Conservation (phyloP, 2,113 vertebrate species). For the Procavia capensis region DNA sequence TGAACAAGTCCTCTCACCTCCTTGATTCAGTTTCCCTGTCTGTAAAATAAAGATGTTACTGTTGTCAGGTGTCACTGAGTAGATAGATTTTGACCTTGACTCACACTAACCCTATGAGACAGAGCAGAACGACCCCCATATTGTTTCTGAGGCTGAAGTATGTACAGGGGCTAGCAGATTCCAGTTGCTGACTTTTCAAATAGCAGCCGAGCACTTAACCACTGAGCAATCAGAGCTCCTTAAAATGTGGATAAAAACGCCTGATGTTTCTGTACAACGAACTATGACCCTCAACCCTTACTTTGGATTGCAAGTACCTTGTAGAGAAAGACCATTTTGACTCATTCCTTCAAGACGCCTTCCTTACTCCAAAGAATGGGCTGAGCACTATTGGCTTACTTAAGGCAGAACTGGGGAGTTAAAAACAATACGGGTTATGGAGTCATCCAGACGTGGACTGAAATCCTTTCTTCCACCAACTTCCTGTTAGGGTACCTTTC, state of each 20-base stretch:
- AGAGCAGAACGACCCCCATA: too few species aligned
- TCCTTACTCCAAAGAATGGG: background rate
- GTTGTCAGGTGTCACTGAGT: too few species aligned
- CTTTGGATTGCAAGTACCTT: background rate
- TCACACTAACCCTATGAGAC: too few species aligned
- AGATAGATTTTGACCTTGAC: too few species aligned
- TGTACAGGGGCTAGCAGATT: background rate
- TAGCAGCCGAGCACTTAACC: too few species aligned
- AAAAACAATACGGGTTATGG: background rate
- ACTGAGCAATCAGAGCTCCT: too few species aligned
- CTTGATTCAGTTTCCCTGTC: too few species aligned
- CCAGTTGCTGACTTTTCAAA: too few species aligned
- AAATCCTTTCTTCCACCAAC: background rate
- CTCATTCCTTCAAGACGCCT: background rate
- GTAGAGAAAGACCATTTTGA: background rate
- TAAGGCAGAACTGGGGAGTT: background rate
- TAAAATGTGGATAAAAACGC: conserved; percentile 12
- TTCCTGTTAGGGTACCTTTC: background rate
- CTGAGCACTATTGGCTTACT: background rate
- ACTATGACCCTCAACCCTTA: background rate
- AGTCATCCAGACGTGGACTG: background rate
- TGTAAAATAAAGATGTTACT: too few species aligned
- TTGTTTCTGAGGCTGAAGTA: too few species aligned
- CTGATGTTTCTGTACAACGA: background rate
- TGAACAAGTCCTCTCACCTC: too few species aligned